Evolutionary conservation across 2,113 vertebrate species (phyloP), one percentile per base, ranked within the genome.

Genomic region (Nerophis lumbriciformis): DNA sequence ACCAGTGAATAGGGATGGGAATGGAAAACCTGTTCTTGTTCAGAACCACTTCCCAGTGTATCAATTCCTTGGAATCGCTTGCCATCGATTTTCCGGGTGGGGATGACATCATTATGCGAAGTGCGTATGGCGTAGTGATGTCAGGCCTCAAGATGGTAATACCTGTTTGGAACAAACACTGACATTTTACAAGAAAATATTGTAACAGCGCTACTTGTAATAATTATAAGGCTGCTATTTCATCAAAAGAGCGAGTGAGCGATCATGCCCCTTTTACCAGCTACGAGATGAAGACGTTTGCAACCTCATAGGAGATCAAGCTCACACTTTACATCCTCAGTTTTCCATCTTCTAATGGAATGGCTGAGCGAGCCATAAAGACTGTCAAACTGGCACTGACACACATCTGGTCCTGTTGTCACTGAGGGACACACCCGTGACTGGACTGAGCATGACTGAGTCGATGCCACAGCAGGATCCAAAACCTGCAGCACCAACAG

Each of bases 341-440:
- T 11, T 67, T 53, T 42, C 28, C 59, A 52, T 64, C 61, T 48
- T 58, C 48, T 1, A 72, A 72, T 28, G 44, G 62, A 21, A 12
- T 48, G 2, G 44, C 21, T 6, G 62, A 64, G 14, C 53, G 52
- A 3, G 15, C 36, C 9, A 45, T 63, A 6, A 47, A 63, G 5
- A 61, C 2, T 28, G 2, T 28, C 28, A 28, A 28, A 28, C 2
- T 8, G 66, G 60, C 35, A 50, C 51, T 8, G 66, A 68, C 35
- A 51, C 51, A 54, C 57, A 68, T 47, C 58, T 68, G 4, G 66
- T 54, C 19, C 7, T 68, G 50, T 28, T 68, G 58, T 65, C 61
- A 2, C 19, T 73, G 51, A 66, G 73, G 42, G 70, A 67, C 36
- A 75, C 53, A 16, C 54, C 67, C 7, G 67, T 70, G 39, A 70